phyloP scores from a whole-genome alignment of 2,888 invertebrate genomes.

The Imbricaverruca yamaguchii region DNA sequence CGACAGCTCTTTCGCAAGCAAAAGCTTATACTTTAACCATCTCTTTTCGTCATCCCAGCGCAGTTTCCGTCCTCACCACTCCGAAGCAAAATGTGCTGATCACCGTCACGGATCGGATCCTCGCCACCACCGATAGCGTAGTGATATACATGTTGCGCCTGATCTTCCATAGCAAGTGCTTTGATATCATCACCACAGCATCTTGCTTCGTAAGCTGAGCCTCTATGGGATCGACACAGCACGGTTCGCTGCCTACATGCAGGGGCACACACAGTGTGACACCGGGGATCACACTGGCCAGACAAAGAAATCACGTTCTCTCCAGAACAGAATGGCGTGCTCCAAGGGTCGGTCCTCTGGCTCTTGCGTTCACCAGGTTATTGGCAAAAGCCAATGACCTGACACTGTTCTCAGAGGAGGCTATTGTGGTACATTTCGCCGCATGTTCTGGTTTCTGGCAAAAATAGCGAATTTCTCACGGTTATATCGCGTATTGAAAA shows the following conservation, averaged over 20 bases:
- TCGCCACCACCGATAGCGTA: too few relatives aligned
- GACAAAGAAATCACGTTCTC: background rate
- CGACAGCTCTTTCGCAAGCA: too few relatives aligned
- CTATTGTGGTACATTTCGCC: background rate
- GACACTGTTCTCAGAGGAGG: background rate
- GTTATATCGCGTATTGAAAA: background rate
- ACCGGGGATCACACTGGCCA: background rate
- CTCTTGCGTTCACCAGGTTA: too few relatives aligned
- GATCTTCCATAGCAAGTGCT: too few relatives aligned
- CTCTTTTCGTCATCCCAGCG: too few relatives aligned
- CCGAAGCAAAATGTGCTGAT: too few relatives aligned
- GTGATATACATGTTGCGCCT: too few relatives aligned
- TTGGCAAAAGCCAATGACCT: too few relatives aligned
- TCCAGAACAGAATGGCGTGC: background rate
- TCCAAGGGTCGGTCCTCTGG: background rate
- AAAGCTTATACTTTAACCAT: too few relatives aligned
- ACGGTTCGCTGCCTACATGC: background rate
- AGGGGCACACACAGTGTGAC: background rate
- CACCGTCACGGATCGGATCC: too few relatives aligned
- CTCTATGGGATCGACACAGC: background rate
- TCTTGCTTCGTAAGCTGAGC: background rate
- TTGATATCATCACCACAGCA: too few relatives aligned
- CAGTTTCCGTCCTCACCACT: too few relatives aligned
- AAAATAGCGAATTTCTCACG: background rate
- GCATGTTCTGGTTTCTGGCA: background rate